Conservation (phyloP, 2,888 invertebrate species). For the Scaptomyza flava region DNA sequence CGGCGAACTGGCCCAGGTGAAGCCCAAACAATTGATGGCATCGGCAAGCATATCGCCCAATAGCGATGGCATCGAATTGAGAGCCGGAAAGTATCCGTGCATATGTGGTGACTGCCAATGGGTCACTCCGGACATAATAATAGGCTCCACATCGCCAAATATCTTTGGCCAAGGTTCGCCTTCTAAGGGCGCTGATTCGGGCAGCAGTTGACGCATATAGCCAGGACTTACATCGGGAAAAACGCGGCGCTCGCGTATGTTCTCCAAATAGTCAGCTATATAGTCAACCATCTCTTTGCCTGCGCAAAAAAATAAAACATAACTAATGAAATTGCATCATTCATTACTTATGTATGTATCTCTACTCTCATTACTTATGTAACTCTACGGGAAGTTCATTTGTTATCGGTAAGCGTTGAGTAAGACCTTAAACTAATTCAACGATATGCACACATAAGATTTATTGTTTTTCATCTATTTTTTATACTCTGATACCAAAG, state of each 20-base stretch:
- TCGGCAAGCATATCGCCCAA: slow-evolving; percentile 98
- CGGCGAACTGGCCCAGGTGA: slow-evolving; percentile 98
- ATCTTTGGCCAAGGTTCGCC: slow-evolving; percentile 97
- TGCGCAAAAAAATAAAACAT: slow-evolving; percentile 76
- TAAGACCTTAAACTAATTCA: too few species aligned
- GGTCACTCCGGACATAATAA: slow-evolving; percentile 98
- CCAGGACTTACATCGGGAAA: slow-evolving; percentile 98
- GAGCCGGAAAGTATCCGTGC: slow-evolving; percentile 99
- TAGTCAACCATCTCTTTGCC: slow-evolving; percentile 99
- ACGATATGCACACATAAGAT: too few species aligned
- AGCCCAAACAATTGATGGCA: slow-evolving; percentile 96
- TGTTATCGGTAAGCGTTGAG: too few species aligned
- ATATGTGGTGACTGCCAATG: slow-evolving; percentile 95
- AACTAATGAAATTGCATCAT: background rate
- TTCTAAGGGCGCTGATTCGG: slow-evolving; percentile 92
- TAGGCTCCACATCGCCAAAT: slow-evolving; percentile 95
- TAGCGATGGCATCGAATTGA: slow-evolving; percentile 96
- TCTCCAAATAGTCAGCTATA: slow-evolving; percentile 97
- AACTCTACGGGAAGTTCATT: background rate
- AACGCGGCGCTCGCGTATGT: slow-evolving; percentile 94
- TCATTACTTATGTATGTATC: background rate
- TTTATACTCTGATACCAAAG: too few species aligned
- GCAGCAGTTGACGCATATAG: slow-evolving; percentile 94
- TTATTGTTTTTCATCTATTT: too few species aligned
- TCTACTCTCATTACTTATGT: background rate